A percentile compares a stretch with the other conserved stretches of the same genome.
phyloP scores from a whole-genome alignment of 2,888 invertebrate species.

The Thelaira solivaga region DNA sequence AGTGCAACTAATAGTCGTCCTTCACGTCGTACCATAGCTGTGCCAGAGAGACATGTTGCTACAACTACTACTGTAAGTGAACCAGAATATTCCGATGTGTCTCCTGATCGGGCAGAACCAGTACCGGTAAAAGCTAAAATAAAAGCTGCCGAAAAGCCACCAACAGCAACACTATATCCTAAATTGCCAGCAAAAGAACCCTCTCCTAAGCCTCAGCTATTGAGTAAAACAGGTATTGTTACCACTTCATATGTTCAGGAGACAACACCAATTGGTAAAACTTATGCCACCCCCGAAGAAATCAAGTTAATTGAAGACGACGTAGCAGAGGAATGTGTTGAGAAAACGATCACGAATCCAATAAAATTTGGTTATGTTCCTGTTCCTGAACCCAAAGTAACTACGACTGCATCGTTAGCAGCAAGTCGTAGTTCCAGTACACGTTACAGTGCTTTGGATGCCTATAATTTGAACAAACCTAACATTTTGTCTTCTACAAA shows the following conservation, averaged over 20 bases:
- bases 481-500: constrained; percentile 27
- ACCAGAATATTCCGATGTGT: constrained; percentile 56
- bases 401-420: constrained; percentile 29
- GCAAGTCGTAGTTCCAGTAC: constrained; percentile 37
- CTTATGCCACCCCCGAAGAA: constrained; percentile 34
- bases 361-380: constrained; percentile 39
- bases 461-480: constrained; percentile 51
- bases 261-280: constrained; percentile 57
- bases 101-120: constrained; percentile 41
- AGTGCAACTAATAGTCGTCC: constrained; percentile 10
- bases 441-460: constrained; percentile 63
- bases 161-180: constrained; percentile 19
- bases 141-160: constrained; percentile 52
- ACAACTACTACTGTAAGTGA: constrained; percentile 56
- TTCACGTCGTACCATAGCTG: constrained; percentile 68
- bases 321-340: constrained; percentile 1
- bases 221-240: constrained; percentile 64
- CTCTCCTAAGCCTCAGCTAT: constrained; percentile 42
- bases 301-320: constrained; percentile 31
- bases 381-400: constrained; percentile 44
- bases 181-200: constrained; percentile 52
- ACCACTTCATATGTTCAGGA: constrained; percentile 62
- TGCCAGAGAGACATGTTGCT: constrained; percentile 49
- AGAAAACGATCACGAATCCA: constrained; percentile 32
- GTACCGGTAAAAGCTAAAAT: constrained; percentile 56